Base-by-base conservation (phyloP, 2,797 vertebrate genomes). In the Erpetoichthys calabaricus region DNA sequence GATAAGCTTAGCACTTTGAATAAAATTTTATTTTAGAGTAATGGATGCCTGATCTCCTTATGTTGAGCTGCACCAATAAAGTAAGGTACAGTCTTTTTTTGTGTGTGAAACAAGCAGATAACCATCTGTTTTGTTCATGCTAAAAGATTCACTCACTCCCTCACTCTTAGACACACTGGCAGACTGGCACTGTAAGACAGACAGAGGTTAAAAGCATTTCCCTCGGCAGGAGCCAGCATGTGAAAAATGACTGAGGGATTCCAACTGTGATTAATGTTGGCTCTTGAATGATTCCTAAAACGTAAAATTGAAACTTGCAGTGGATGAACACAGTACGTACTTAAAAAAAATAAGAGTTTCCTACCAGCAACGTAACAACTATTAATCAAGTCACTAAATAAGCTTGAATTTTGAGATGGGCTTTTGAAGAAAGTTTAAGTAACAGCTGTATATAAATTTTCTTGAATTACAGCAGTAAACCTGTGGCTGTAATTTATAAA, bases 91-190 rank as follows among this genome's bases (percentile, higher is more conserved):
- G 4, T 49, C 47, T 49, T n/a, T 49, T 49, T 49, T 49, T 49
- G 7, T 49, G n/a, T 42, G 47, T 57, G 60, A 75, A 49, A 49
- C 47, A 49, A 68, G 68, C 59, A 64, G 58, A 58, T 42, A 70
- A 47, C 43, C 60, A 65, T 70, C 57, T 65, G 63, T 44, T 67
- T 75, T 68, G 47, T 65, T 7, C 50, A 72, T 51, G 60, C 63
- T 68, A 63, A n/a, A 42, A 44, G 62, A 67, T 59, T 10, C 41
- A 25, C 25, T 25, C 25, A 25, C 25, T 25, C 25, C 25, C 25
- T 25, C 25, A 25, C 7, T 60, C 41, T 63, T 69, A 51, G 45
- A 60, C 46, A 59, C 47, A 71, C 7, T 61, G 53, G 59, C 42
- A 62, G 62, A 63, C 46, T 47, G 61, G 54, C 1, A 1, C 1